Percentiles rank a stretch among this genome's conserved stretches.
Evolutionary conservation across 2,888 invertebrate genomes (phyloP).

Genomic region (Scaptomyza reducta): DNA sequence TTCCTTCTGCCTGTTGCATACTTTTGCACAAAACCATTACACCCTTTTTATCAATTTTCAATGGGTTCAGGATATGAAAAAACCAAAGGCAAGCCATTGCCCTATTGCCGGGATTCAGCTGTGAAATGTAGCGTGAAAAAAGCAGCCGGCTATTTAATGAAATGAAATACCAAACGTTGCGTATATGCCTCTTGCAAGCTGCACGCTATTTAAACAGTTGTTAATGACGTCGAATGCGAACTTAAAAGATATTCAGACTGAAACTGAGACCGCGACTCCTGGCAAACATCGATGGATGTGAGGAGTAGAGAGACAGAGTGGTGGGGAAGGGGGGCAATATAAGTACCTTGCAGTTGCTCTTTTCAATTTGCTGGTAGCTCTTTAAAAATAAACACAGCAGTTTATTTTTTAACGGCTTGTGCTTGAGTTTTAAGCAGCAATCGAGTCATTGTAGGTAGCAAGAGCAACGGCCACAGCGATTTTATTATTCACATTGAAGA

Average conservation of each 20-base stretch:
- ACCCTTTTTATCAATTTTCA: no score
- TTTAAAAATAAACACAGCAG: constrained; percentile 7
- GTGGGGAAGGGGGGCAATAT: not conserved
- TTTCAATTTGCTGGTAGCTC: constrained; percentile 45
- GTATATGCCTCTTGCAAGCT: constrained; percentile 46
- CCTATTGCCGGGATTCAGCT: not conserved
- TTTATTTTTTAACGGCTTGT: constrained; percentile 48
- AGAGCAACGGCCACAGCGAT: constrained; percentile 9
- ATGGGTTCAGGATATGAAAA: no score
- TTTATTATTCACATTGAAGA: constrained; percentile 13
- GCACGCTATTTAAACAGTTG: constrained; percentile 57
- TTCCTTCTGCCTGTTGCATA: no score
- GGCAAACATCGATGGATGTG: not conserved
- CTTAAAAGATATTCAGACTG: not conserved
- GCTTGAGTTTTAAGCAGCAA: constrained; percentile 39
- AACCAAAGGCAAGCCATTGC: constrained; percentile 21
- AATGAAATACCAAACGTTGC: constrained; percentile 34
- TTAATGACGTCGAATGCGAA: constrained; percentile 57
- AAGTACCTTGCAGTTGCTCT: constrained; percentile 28
- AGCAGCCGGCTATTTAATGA: constrained; percentile 44
- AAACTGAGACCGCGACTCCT: constrained; percentile 4
- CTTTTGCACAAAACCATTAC: no score
- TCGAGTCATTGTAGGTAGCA: constrained; percentile 38
- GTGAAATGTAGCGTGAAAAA: no score
- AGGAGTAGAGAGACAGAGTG: no score